Evolutionary conservation across 35 echinoderm and acorn worm genomes (phyloP), one percentile per base, ranked within the genome.

Genomic region (Apostichopus californicus): DNA sequence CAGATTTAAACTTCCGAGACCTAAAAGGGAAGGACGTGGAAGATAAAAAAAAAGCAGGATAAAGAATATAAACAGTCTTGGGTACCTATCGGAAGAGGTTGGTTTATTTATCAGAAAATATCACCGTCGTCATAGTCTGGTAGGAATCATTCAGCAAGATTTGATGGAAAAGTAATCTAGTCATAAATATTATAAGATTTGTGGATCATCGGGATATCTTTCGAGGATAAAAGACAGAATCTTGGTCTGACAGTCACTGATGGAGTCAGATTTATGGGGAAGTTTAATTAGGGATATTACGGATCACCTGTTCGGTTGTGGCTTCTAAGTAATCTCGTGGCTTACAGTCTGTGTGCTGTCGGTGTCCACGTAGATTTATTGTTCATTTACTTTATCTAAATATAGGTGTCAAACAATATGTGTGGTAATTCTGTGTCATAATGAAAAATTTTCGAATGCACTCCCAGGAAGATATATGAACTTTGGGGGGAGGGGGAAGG

Each of bases 261-360:
- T 11, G 6, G 34, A 55, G 14, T 83, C n/a, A 56, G 80, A 83
- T 83, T 83, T 83, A 83, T 55, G 34, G 25, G 55, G 7, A 2
- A 83, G 34, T 83, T 83, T 55, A 83, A 83, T 83, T 83, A 83
- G 80, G 12, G 25, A 55, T 83, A 83, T 83, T 53, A 34, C 25
- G 80, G 15, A 83, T 56, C 80, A 83, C 80, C 80, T 83, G 80
- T 83, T 83, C 52, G 8, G n/a, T n/a, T n/a, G n/a, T n/a, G n/a
- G 64, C 9, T 68, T 68, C 11, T 18, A 68, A 68, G 11, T 68
- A 68, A 68, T 18, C 18, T 11, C 18, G 18, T 68, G 11, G 11
- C 64, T 68, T 9, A 11, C 18, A 68, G 64, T 68, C 64, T 68
- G 64, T 68, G 18, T 68, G 11, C 18, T 14, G 64, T 18, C 18